These are phyloP conservation scores for Arenaria interpres DNA, from an alignment of 2,113 vertebrate species.

Conservation along the genomic window DNA sequence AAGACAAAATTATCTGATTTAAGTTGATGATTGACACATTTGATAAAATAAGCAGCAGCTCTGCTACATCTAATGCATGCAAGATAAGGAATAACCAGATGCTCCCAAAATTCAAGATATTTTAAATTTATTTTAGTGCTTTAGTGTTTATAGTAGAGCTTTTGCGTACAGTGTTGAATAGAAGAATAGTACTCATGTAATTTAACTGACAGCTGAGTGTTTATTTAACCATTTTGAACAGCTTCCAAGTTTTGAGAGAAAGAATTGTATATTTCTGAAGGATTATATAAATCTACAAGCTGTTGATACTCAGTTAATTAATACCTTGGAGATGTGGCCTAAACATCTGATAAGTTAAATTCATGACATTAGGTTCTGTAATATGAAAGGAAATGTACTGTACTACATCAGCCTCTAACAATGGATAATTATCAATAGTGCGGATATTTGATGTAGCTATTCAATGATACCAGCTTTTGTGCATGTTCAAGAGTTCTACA, in stretches of 20 bases:
- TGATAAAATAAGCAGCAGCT: background rate
- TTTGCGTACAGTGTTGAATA: background rate
- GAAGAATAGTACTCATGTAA: background rate
- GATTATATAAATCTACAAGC: background rate
- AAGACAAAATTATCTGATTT: background rate
- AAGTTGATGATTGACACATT: background rate
- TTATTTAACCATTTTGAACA: conserved; percentile 27
- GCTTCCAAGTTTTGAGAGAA: background rate
- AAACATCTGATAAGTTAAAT: conserved; percentile 23
- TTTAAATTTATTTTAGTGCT: background rate
- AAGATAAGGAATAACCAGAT: background rate
- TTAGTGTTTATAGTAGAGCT: background rate
- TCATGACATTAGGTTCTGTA: background rate
- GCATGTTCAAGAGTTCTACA: background rate
- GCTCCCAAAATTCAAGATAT: background rate
- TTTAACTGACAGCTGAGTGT: conserved; percentile 15
- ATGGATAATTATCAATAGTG: background rate
- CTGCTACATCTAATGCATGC: background rate
- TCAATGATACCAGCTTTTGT: background rate
- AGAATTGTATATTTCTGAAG: background rate
- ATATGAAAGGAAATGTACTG: background rate
- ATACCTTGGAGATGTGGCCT: background rate
- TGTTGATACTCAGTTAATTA: conserved; percentile 29
- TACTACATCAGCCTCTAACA: background rate
- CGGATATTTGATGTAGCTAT: background rate